Evolutionary conservation across 2,797 vertebrate species (phyloP).

Genomic region (Trachops cirrhosus): DNA sequence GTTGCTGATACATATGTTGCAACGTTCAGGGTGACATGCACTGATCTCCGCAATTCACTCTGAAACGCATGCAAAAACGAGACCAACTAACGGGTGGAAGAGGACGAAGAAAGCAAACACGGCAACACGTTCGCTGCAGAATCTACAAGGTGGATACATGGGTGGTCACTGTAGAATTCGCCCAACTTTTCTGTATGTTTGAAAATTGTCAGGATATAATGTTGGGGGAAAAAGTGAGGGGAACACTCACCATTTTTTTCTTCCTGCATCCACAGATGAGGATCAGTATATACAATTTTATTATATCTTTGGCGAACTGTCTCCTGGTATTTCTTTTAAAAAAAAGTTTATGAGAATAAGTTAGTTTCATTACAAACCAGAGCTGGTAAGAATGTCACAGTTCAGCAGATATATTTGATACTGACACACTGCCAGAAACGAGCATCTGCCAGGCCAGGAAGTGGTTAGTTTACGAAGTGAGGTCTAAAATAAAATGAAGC

Average conservation of each 20-base stretch:
- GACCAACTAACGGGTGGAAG: neutral
- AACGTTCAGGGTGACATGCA: neutral
- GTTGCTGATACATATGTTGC: neutral
- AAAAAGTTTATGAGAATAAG: constrained; percentile 38
- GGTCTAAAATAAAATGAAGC: neutral
- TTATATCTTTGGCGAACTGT: constrained; percentile 89
- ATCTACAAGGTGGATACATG: neutral
- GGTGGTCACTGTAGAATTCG: neutral
- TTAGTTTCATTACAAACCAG: constrained; percentile 26
- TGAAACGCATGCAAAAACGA: neutral
- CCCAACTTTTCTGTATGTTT: neutral
- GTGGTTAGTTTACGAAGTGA: neutral
- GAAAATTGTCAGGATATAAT: constrained; percentile 7
- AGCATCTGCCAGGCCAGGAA: neutral
- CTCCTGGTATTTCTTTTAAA: constrained; percentile 89
- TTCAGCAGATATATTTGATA: neutral
- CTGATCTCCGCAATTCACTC: neutral
- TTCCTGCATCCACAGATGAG: constrained; percentile 82
- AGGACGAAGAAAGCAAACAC: neutral
- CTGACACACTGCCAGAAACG: neutral
- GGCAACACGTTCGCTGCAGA: neutral
- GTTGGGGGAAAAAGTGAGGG: neutral
- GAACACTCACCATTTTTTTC: constrained; percentile 75
- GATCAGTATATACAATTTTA: constrained; percentile 89
- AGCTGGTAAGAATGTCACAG: neutral